Evolutionary conservation across 1,140 invertebrate genomes (phyloP).

Genomic region (Bactericera cockerelli): DNA sequence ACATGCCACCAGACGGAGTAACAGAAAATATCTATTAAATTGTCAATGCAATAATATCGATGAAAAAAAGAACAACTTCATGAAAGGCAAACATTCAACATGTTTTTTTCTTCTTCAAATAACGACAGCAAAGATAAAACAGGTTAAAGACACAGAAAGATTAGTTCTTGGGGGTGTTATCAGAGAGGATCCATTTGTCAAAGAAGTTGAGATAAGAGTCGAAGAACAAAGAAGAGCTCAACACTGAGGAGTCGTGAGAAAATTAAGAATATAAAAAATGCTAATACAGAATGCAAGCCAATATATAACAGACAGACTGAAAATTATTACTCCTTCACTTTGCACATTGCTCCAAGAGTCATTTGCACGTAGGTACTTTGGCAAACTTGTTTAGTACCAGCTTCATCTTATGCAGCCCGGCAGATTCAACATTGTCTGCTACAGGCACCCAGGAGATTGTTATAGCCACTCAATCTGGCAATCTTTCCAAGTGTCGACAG

Average conservation of each 20-base stretch:
- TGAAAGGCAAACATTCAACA: slow-evolving; percentile 6
- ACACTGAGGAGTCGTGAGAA: background rate
- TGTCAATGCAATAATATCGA: no score
- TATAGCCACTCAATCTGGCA: no score
- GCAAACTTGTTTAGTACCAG: no score
- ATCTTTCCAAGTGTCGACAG: no score
- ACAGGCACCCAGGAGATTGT: no score
- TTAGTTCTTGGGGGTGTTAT: slow-evolving; percentile 2
- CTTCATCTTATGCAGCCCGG: no score
- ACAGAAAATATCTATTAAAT: no score
- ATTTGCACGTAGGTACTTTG: no score
- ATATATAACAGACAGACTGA: background rate
- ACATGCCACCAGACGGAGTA: no score
- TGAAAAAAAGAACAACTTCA: no score
- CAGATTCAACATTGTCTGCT: no score
- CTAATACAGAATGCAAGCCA: slow-evolving; percentile 5
- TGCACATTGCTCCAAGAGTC: no score
- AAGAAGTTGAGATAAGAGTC: background rate
- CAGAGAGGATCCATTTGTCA: background rate
- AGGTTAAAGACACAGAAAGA: background rate
- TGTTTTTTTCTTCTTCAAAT: background rate
- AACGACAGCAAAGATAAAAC: background rate
- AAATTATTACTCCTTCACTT: slow-evolving; percentile 6
- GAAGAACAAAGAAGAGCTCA: background rate
- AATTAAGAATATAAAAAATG: slow-evolving; percentile 7